These are phyloP conservation scores for Steinernema scapterisci DNA, from an alignment of 2,888 invertebrate species.

Conservation along the genomic window DNA sequence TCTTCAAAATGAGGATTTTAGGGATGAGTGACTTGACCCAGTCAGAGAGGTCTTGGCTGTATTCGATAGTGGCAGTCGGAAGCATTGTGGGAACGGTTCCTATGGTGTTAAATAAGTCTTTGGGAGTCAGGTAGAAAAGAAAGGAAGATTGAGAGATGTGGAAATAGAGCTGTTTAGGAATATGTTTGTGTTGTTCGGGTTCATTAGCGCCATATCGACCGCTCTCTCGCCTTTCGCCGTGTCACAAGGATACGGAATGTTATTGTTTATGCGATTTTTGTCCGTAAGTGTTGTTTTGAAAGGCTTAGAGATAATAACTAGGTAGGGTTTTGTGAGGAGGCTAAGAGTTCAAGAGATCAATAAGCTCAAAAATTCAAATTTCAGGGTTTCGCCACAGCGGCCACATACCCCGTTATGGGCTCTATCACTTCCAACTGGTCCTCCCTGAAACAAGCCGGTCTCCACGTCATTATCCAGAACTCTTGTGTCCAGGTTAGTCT, in stretches of 20 bases:
- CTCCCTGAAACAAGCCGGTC: conserved; percentile 1
- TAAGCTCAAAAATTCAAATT: not conserved
- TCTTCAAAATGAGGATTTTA: not conserved
- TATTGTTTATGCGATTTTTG: not conserved
- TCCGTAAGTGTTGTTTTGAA: not conserved
- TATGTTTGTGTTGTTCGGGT: not conserved
- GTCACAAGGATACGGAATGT: not conserved
- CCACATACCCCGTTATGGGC: conserved; percentile 8
- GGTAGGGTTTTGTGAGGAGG: too few species aligned
- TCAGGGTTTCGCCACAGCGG: conserved; percentile 16
- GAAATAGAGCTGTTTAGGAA: not conserved
- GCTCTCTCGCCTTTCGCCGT: not conserved
- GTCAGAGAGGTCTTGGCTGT: not conserved
- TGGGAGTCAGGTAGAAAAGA: too few species aligned
- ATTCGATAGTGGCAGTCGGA: not conserved
- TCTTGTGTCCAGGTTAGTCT: conserved; percentile 1
- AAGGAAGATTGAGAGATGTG: not conserved
- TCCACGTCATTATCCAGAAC: conserved; percentile 1
- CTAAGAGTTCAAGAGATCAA: not conserved
- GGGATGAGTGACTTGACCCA: too few species aligned
- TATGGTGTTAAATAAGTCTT: not conserved
- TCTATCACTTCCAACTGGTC: conserved; percentile 12
- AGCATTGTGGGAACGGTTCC: not conserved
- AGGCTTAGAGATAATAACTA: not conserved
- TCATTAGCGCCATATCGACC: conserved; percentile 1